A percentile compares a stretch with the other conserved stretches of the same genome.
Conservation (phyloP, 1,140 invertebrate genomes). For the Scaptodrosophila lebanonensis region DNA sequence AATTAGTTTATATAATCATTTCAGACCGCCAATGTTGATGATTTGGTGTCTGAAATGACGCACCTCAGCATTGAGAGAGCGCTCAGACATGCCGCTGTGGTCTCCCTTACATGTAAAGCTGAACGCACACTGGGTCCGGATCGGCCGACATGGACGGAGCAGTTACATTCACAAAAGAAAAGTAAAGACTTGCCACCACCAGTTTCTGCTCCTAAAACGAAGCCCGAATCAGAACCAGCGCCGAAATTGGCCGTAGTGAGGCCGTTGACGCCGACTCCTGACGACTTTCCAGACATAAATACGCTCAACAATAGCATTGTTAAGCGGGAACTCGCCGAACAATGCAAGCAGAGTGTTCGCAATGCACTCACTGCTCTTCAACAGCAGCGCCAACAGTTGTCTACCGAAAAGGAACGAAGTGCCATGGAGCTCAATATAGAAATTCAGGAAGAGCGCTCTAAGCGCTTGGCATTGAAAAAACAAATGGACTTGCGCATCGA, state of each 20-base stretch:
- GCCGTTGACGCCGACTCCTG: slow-evolving; percentile 1
- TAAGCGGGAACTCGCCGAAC: slow-evolving; percentile 37
- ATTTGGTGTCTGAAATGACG: slow-evolving; percentile 22
- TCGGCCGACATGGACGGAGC: neutral
- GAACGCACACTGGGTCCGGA: slow-evolving; percentile 43
- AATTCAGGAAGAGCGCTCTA: neutral
- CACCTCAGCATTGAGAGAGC: slow-evolving; percentile 26
- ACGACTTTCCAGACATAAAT: slow-evolving; percentile 31
- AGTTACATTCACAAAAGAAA: too few species aligned
- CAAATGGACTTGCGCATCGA: slow-evolving; percentile 27
- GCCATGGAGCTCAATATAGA: slow-evolving; percentile 5
- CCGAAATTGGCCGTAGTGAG: neutral
- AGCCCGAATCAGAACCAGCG: neutral
- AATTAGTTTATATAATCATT: neutral
- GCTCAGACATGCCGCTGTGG: slow-evolving; percentile 42
- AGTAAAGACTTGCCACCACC: neutral
- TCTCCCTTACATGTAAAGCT: slow-evolving; percentile 31
- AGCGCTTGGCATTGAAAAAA: slow-evolving; percentile 12
- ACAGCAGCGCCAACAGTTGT: slow-evolving; percentile 34
- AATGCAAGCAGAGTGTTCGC: slow-evolving; percentile 47
- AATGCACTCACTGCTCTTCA: slow-evolving; percentile 25
- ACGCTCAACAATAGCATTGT: slow-evolving; percentile 44
- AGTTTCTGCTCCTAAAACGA: neutral
- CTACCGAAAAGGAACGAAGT: neutral
- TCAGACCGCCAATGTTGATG: slow-evolving; percentile 42